These are phyloP conservation scores for Chrysaora quinquecirrha DNA, from an alignment of 30 jellyfish, hydroid and myxozoan species.

Conservation along the genomic window DNA sequence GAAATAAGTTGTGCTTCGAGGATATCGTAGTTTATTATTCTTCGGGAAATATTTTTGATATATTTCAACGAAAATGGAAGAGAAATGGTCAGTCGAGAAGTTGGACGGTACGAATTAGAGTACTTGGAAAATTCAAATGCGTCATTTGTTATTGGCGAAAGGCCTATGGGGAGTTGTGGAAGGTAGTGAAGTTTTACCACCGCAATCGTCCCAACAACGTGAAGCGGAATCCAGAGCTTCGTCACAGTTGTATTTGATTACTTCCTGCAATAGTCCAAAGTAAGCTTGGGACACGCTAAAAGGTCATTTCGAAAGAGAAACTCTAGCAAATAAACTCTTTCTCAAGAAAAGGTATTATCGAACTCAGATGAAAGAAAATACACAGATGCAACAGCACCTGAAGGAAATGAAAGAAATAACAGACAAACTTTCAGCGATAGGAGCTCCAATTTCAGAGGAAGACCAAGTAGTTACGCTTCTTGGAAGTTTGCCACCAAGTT, in stretches of 20 bases:
- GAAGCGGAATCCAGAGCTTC: too few species aligned
- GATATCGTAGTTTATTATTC: too few species aligned
- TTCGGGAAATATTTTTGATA: too few species aligned
- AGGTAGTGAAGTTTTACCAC: neutral
- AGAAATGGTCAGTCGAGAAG: constrained; percentile 14
- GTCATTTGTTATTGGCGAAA: neutral
- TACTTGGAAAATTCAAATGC: constrained; percentile 13
- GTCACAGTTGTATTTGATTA: too few species aligned
- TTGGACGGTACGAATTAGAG: neutral
- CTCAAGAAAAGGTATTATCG: neutral
- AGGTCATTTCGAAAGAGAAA: constrained; percentile 8
- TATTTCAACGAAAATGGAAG: constrained; percentile 20
- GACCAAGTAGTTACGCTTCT: constrained; percentile 10
- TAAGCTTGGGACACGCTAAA: too few species aligned
- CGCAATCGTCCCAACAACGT: neutral
- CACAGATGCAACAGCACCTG: neutral
- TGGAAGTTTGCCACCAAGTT: constrained; percentile 10
- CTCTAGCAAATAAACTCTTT: neutral
- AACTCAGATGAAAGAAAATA: neutral
- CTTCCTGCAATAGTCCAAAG: too few species aligned
- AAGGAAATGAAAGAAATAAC: neutral
- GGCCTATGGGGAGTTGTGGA: constrained; percentile 7
- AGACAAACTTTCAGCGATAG: constrained; percentile 2
- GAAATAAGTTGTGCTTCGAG: neutral
- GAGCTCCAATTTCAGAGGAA: constrained; percentile 15